Percentiles rank a stretch among this genome's conserved stretches.
Conservation (phyloP, 2,113 vertebrate genomes). For the Dicaeum eximium region DNA sequence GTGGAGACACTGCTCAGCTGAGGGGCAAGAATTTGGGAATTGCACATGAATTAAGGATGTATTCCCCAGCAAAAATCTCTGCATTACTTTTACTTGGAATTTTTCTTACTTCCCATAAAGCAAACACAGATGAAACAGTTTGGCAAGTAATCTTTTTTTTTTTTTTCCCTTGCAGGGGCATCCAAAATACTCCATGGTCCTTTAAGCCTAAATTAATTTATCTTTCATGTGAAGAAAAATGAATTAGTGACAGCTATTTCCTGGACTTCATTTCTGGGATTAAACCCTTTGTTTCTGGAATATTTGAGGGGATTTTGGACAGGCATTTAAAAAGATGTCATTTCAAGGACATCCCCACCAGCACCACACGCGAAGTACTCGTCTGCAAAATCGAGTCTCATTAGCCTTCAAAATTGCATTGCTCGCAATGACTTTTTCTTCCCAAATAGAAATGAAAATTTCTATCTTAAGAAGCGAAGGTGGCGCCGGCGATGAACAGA, state of each 20-base stretch:
- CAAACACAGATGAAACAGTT: background rate
- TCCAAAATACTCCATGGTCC: background rate
- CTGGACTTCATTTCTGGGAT: slow-evolving; percentile 54
- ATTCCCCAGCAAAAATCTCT: background rate
- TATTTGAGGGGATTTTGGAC: slow-evolving; percentile 7
- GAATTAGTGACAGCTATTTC: slow-evolving; percentile 44
- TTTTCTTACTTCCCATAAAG: background rate
- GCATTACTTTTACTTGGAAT: background rate
- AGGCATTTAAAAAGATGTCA: slow-evolving; percentile 67
- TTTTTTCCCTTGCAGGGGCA: background rate
- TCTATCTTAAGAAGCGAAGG: background rate
- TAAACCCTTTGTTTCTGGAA: slow-evolving; percentile 51
- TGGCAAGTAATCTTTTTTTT: background rate
- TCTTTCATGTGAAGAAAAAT: slow-evolving; percentile 51
- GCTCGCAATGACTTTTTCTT: slow-evolving; percentile 57
- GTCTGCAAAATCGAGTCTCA: slow-evolving; percentile 61
- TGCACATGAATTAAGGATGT: background rate
- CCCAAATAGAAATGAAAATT: slow-evolving; percentile 51
- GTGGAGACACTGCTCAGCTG: background rate
- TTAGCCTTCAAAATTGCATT: slow-evolving; percentile 64
- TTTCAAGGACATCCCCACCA: slow-evolving; percentile 66
- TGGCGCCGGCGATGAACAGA: slow-evolving; percentile 33
- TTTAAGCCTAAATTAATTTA: slow-evolving; percentile 42
- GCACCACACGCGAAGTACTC: slow-evolving; percentile 46
- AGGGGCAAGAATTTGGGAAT: background rate